Percentiles rank a stretch among this genome's conserved stretches.
Conservation (phyloP, 2,797 vertebrate species). For the Pangasius mekongensis region DNA sequence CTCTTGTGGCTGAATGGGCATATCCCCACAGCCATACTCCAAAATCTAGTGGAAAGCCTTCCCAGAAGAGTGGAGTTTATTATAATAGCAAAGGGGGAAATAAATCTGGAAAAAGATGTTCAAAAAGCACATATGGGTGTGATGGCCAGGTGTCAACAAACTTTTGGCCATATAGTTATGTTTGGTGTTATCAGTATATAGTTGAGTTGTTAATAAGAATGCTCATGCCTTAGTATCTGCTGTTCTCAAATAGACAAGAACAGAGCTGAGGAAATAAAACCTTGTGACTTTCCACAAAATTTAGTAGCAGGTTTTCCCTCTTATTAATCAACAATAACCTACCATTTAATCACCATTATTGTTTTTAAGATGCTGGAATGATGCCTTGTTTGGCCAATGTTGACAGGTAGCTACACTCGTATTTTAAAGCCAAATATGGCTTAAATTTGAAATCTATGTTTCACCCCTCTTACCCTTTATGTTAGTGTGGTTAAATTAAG, state of each 20-base stretch:
- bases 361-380: neutral
- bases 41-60: neutral
- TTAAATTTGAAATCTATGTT: neutral
- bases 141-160: neutral
- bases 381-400: too few relatives aligned
- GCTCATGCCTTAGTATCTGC: neutral
- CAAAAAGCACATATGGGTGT: neutral
- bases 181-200: neutral
- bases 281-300: neutral
- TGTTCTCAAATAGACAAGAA: neutral
- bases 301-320: neutral
- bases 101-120: neutral
- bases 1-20: neutral
- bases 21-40: neutral
- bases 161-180: neutral
- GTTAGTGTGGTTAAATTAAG: neutral
- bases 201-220: neutral
- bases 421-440: neutral
- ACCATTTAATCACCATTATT: neutral
- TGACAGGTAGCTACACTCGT: too few relatives aligned
- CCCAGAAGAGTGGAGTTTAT: neutral
- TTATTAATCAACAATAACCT: neutral
- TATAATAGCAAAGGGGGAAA: neutral
- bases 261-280: neutral
- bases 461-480: neutral